Evolutionary conservation across 2,888 invertebrate genomes (phyloP).

Genomic region (Clostera curtula): DNA sequence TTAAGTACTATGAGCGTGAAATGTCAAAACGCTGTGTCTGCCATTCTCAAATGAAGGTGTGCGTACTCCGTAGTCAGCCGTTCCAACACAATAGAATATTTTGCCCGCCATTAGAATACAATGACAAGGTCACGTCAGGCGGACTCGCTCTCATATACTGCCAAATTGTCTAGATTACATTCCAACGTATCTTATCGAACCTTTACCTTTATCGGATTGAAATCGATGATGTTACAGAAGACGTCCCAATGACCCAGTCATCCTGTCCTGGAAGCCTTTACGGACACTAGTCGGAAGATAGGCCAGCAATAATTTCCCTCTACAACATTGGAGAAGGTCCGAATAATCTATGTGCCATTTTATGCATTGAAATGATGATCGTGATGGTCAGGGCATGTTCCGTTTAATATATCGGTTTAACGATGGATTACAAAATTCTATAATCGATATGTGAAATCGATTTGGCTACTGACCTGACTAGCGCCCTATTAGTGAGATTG

Average conservation of each 20-base stretch:
- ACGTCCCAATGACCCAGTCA: constrained; percentile 3
- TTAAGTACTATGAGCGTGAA: constrained; percentile 5
- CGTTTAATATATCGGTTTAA: too few relatives aligned
- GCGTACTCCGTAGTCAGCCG: constrained; percentile 23
- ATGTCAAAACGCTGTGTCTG: constrained; percentile 17
- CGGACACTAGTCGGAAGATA: too few relatives aligned
- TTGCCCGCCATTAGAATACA: constrained; percentile 55
- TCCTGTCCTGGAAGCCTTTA: too few relatives aligned
- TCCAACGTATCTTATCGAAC: constrained; percentile 5
- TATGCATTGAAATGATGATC: too few relatives aligned
- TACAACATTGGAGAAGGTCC: too few relatives aligned
- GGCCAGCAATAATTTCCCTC: too few relatives aligned
- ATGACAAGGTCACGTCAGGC: constrained; percentile 49
- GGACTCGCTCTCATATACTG: constrained; percentile 32
- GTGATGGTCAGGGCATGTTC: too few relatives aligned
- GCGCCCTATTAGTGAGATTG: constrained; percentile 38
- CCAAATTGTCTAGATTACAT: constrained; percentile 10
- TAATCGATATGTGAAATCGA: too few relatives aligned
- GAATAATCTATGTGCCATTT: too few relatives aligned
- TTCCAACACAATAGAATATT: constrained; percentile 50
- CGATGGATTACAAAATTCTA: too few relatives aligned
- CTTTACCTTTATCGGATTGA: constrained; percentile 16
- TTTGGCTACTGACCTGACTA: too few relatives aligned
- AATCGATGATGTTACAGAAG: neutral
- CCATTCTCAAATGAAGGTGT: constrained; percentile 27